A percentile compares a stretch with the other conserved stretches of the same genome.
These are phyloP conservation scores for Rhamphomyia laevipes DNA, from an alignment of 2,888 invertebrate genomes.

Conservation along the genomic window DNA sequence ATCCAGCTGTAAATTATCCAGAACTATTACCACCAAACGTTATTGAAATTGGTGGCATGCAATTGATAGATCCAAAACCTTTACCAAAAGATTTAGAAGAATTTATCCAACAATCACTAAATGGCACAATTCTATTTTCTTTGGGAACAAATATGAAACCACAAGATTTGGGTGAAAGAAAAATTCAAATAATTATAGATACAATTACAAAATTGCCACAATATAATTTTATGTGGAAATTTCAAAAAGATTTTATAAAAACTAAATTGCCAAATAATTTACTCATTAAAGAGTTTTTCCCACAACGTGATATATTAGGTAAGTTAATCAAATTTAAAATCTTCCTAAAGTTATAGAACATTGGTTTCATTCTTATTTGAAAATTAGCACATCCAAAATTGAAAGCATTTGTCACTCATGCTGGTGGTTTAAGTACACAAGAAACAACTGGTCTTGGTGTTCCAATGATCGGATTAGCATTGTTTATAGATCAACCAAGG, in stretches of 20 bases:
- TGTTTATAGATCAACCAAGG: slow-evolving; percentile 24
- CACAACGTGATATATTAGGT: slow-evolving; percentile 38
- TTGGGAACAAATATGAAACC: slow-evolving; percentile 27
- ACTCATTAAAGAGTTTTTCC: slow-evolving; percentile 38
- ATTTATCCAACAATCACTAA: slow-evolving; percentile 22
- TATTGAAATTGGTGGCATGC: slow-evolving; percentile 32
- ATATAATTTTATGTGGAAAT: slow-evolving; percentile 35
- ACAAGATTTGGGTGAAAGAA: slow-evolving; percentile 12
- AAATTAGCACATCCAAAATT: slow-evolving; percentile 20
- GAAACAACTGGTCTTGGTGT: slow-evolving; percentile 28
- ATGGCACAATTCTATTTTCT: slow-evolving; percentile 30
- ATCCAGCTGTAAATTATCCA: slow-evolving; percentile 26
- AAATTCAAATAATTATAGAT: slow-evolving; percentile 18
- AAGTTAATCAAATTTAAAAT: no score
- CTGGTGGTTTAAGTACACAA: slow-evolving; percentile 26
- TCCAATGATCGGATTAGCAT: slow-evolving; percentile 27
- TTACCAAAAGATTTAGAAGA: slow-evolving; percentile 21
- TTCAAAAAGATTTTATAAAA: slow-evolving; percentile 14
- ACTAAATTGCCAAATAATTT: slow-evolving; percentile 35
- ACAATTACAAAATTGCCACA: slow-evolving; percentile 24
- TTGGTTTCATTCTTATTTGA: no score
- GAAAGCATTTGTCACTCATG: slow-evolving; percentile 27
- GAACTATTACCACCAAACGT: slow-evolving; percentile 31
- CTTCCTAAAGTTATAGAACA: no score
- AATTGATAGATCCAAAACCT: slow-evolving; percentile 23